A percentile compares a stretch with the other conserved stretches of the same genome.
These are phyloP conservation scores for Echeneis naucrates DNA, from an alignment of 2,797 vertebrate species.

Conservation along the genomic window DNA sequence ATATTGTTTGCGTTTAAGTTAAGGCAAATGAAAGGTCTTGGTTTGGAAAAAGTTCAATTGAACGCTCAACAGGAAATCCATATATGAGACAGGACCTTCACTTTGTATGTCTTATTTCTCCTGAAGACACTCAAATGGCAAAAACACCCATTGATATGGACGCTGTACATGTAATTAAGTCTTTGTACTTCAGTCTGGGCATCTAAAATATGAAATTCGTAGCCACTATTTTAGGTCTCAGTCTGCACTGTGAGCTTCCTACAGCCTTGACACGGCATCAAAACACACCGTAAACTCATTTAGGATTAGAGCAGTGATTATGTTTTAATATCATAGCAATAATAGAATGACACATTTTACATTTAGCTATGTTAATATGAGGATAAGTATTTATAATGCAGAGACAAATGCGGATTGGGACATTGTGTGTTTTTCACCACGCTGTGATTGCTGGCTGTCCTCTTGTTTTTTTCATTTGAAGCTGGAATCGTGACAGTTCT, in stretches of 20 bases:
- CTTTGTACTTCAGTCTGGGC: constrained; percentile 3
- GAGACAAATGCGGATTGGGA: constrained; percentile 67
- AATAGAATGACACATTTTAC: constrained; percentile 74
- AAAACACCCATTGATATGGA: background rate
- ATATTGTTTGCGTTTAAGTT: background rate
- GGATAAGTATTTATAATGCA: constrained; percentile 66
- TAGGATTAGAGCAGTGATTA: constrained; percentile 69
- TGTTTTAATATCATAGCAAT: constrained; percentile 67
- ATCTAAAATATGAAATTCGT: background rate
- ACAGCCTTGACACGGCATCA: constrained; percentile 63
- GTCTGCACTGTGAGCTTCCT: constrained; percentile 13
- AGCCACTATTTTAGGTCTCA: constrained; percentile 46
- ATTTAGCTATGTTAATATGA: constrained; percentile 70
- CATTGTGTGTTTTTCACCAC: constrained; percentile 33
- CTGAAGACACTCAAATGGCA: background rate
- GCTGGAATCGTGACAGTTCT: constrained; percentile 21
- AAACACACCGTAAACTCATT: constrained; percentile 63
- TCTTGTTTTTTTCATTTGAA: constrained; percentile 18
- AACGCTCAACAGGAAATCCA: background rate
- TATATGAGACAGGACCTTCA: background rate
- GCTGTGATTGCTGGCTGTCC: constrained; percentile 16
- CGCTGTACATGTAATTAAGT: background rate
- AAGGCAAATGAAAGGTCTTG: background rate
- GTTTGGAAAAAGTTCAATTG: background rate
- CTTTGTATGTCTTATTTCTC: background rate